These are phyloP conservation scores for Phrynocephalus guinanensis DNA, from an alignment of 2,797 vertebrate genomes.

Conservation along the genomic window DNA sequence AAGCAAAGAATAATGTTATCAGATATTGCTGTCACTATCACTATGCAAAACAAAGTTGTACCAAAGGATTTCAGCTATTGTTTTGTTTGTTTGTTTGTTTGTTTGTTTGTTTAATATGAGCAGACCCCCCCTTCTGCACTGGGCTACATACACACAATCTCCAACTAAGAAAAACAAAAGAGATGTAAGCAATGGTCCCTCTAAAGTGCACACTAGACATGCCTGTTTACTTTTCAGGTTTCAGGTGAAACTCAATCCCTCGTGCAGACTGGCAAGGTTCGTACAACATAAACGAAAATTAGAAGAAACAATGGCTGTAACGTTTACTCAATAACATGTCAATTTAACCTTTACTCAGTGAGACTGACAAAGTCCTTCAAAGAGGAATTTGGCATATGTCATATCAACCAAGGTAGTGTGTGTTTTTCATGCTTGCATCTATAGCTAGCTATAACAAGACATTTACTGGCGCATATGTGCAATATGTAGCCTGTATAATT, in stretches of 20 bases:
- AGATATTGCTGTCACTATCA: too few relatives aligned
- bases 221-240: too few relatives aligned
- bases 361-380: conserved; percentile 29
- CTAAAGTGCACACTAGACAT: too few relatives aligned
- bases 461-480: too few relatives aligned
- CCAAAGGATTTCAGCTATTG: too few relatives aligned
- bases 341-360: neutral
- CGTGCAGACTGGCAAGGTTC: too few relatives aligned
- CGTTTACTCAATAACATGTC: neutral
- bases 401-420: neutral
- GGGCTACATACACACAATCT: neutral
- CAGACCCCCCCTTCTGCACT: too few relatives aligned
- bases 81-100: neutral
- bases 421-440: neutral
- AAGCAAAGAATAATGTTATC: too few relatives aligned
- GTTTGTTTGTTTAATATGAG: neutral
- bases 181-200: too few relatives aligned
- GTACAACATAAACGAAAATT: too few relatives aligned
- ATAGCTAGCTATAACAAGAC: neutral
- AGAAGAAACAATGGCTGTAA: neutral
- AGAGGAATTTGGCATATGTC: neutral
- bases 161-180: neutral
- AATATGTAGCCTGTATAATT: too few relatives aligned
- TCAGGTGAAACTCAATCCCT: too few relatives aligned
- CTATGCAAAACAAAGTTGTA: neutral